Percentiles rank a stretch among this genome's conserved stretches.
phyloP scores from a whole-genome alignment of 1,140 invertebrate genomes.

The Aethina tumida region DNA sequence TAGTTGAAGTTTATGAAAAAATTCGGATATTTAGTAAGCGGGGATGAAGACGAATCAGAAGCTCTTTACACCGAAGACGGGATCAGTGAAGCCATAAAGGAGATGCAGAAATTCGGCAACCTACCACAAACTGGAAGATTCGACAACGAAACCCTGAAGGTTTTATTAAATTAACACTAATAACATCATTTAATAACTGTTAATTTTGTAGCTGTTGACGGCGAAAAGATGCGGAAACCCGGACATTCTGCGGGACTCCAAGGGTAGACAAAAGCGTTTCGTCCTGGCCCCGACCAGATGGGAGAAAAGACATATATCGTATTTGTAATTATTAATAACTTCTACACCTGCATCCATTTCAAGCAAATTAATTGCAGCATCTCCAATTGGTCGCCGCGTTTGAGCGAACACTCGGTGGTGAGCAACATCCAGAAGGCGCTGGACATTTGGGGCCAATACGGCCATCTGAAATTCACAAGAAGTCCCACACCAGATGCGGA shows the following conservation, averaged over 20 bases:
- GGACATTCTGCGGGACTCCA: slow-evolving; percentile 38
- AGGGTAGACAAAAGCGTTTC: slow-evolving; percentile 42
- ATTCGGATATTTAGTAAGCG: slow-evolving; percentile 49
- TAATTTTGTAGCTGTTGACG: slow-evolving; percentile 44
- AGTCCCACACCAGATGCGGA: slow-evolving; percentile 41
- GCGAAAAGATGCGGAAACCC: slow-evolving; percentile 54
- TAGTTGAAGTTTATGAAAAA: slow-evolving; percentile 51
- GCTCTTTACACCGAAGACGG: slow-evolving; percentile 48
- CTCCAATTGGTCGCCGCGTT: slow-evolving; percentile 50
- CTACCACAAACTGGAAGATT: slow-evolving; percentile 51
- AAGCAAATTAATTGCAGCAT: slow-evolving; percentile 39
- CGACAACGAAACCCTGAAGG: slow-evolving; percentile 48
- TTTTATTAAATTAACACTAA: slow-evolving; percentile 18
- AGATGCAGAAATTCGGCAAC: slow-evolving; percentile 56
- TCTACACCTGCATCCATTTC: background rate
- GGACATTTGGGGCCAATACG: slow-evolving; percentile 52
- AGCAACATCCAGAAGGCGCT: slow-evolving; percentile 47
- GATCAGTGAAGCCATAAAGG: slow-evolving; percentile 47
- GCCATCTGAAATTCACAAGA: slow-evolving; percentile 44
- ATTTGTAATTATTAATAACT: slow-evolving; percentile 39
- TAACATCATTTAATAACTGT: slow-evolving; percentile 4
- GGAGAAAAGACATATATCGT: slow-evolving; percentile 51
- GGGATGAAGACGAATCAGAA: slow-evolving; percentile 36
- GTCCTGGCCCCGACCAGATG: slow-evolving; percentile 44
- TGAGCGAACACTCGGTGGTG: slow-evolving; percentile 42